phyloP scores from a whole-genome alignment of 2,797 vertebrate species.

The Pelodytes ibericus region DNA sequence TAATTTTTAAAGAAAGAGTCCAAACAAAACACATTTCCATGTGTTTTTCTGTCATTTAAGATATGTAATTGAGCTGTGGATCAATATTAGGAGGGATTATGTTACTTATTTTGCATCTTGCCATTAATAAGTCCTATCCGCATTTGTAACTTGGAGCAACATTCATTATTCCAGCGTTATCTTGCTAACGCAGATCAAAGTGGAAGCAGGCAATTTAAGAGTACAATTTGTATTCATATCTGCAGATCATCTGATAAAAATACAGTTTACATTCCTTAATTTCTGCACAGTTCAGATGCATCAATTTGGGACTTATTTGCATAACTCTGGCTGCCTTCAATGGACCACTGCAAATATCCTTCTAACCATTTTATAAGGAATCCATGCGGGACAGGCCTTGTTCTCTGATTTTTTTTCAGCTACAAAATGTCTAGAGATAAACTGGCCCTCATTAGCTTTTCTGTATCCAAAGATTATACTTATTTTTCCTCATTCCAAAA shows the following conservation, averaged over 20 bases:
- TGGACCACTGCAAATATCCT: background rate
- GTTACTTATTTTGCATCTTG: too few relatives aligned
- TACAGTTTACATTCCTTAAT: background rate
- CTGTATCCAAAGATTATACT: constrained; percentile 29
- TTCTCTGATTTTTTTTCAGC: background rate
- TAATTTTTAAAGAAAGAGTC: too few relatives aligned
- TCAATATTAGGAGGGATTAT: too few relatives aligned
- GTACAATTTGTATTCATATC: background rate
- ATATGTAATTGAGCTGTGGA: too few relatives aligned
- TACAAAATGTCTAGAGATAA: constrained; percentile 19
- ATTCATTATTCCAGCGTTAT: too few relatives aligned
- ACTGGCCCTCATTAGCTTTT: constrained; percentile 7
- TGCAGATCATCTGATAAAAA: background rate
- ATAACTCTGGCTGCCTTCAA: background rate
- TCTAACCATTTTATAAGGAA: constrained; percentile 2
- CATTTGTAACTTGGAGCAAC: background rate
- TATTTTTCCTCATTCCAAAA: constrained; percentile 4
- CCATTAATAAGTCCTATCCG: too few relatives aligned
- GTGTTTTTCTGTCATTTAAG: too few relatives aligned
- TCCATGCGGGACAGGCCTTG: background rate
- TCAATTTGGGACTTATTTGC: background rate
- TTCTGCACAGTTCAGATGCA: background rate
- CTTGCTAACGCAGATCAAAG: too few relatives aligned
- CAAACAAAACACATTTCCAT: too few relatives aligned
- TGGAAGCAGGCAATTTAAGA: too few relatives aligned